Percentiles rank a stretch among this genome's conserved stretches.
Evolutionary conservation across 1,140 invertebrate genomes (phyloP).

Genomic region (Musca domestica): DNA sequence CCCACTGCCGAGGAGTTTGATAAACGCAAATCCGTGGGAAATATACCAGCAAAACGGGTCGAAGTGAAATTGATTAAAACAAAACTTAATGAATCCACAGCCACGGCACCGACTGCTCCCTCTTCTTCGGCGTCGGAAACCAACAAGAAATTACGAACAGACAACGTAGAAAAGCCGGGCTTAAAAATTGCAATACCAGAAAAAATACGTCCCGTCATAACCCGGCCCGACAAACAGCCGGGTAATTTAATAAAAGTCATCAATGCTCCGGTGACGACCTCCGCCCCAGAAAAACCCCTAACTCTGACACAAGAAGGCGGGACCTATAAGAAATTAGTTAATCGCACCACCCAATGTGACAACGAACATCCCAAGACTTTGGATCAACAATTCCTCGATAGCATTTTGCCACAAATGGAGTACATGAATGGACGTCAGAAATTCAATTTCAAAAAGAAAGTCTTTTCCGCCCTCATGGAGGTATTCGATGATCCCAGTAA

Average conservation of each 20-base stretch:
- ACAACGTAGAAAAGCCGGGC: too few relatives aligned
- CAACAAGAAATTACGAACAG: too few relatives aligned
- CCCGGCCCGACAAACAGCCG: too few relatives aligned
- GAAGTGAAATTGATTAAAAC: background rate
- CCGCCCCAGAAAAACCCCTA: too few relatives aligned
- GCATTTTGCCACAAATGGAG: background rate
- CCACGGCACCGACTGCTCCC: too few relatives aligned
- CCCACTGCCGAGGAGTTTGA: background rate
- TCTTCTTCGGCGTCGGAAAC: too few relatives aligned
- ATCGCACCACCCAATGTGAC: background rate
- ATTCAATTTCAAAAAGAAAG: slow-evolving; percentile 8
- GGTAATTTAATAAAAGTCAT: background rate
- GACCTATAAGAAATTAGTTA: background rate
- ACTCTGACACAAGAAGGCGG: too few relatives aligned
- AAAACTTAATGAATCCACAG: background rate
- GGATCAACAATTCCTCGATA: background rate
- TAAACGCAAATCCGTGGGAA: background rate
- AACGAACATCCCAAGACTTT: background rate
- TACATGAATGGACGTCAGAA: slow-evolving; percentile 12
- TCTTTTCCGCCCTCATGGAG: background rate
- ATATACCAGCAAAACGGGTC: too few relatives aligned
- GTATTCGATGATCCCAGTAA: slow-evolving; percentile 11
- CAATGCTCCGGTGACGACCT: background rate
- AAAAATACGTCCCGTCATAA: too few relatives aligned
- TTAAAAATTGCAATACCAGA: too few relatives aligned